Percentiles rank a stretch among this genome's conserved stretches.
Evolutionary conservation across 35 echinoderm and acorn worm genomes (phyloP).

Genomic region (Nesometra sesokonis): DNA sequence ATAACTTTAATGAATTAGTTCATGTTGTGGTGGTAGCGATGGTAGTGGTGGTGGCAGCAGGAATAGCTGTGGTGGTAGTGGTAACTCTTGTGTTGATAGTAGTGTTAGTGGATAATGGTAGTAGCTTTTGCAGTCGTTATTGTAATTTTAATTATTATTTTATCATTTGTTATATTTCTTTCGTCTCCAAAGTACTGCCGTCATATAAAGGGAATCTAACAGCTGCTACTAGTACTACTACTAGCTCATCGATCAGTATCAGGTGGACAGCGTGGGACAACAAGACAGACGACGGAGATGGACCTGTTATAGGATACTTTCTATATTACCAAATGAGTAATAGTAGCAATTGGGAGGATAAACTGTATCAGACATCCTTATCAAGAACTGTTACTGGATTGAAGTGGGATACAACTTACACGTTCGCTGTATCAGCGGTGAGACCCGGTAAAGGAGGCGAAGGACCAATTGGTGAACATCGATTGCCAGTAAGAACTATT

Average conservation of each 20-base stretch:
- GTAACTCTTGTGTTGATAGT: no score
- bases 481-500: background rate
- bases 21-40: no score
- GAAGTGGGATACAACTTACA: slow-evolving; percentile 21
- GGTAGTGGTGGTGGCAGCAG: no score
- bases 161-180: no score
- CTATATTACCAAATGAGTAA: background rate
- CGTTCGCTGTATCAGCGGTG: slow-evolving; percentile 27
- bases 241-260: background rate
- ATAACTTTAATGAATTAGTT: no score
- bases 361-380: background rate
- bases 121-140: no score
- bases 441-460: slow-evolving; percentile 21
- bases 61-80: no score
- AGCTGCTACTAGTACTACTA: background rate
- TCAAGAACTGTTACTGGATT: background rate
- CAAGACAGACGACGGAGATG: background rate
- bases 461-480: background rate
- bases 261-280: background rate
- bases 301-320: background rate
- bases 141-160: no score
- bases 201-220: background rate
- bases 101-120: no score
- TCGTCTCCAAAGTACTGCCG: background rate
- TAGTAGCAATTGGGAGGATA: background rate